Percentiles rank a stretch among this genome's conserved stretches.
Conservation (phyloP, 2,888 invertebrate species). For the Hydraecia micacea region DNA sequence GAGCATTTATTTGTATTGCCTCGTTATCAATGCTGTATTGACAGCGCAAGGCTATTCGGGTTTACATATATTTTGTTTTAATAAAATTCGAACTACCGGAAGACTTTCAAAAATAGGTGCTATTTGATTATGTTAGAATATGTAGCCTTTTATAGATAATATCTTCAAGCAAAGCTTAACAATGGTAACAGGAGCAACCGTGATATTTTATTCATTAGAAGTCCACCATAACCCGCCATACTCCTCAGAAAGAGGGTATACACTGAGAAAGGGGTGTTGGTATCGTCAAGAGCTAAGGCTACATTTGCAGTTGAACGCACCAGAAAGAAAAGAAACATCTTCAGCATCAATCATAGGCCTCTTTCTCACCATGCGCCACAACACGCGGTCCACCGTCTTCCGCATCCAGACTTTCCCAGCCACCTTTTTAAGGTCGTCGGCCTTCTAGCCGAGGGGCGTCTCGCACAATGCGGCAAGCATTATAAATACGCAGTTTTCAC, state of each 20-base stretch:
- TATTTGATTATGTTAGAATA: not conserved
- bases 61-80: constrained; percentile 9
- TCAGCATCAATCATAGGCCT: not conserved
- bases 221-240: not conserved
- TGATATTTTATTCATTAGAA: not conserved
- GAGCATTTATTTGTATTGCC: constrained; percentile 43
- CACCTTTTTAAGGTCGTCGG: not conserved
- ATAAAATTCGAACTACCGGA: not conserved
- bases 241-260: not conserved
- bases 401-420: not conserved
- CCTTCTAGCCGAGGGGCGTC: not conserved
- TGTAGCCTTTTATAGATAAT: not conserved
- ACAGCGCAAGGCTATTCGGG: constrained; percentile 26
- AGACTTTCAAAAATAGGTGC: not conserved
- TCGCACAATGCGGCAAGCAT: not conserved
- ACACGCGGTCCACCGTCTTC: not conserved
- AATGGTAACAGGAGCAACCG: not conserved
- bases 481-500: not conserved
- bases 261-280: too few species aligned
- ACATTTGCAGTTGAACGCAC: not conserved
- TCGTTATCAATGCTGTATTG: constrained; percentile 8
- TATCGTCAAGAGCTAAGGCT: not conserved
- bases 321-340: not conserved
- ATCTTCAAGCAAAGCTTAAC: not conserved
- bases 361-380: not conserved